Conservation (phyloP, 35 echinoderm and acorn worm genomes). For the Apostichopus californicus region DNA sequence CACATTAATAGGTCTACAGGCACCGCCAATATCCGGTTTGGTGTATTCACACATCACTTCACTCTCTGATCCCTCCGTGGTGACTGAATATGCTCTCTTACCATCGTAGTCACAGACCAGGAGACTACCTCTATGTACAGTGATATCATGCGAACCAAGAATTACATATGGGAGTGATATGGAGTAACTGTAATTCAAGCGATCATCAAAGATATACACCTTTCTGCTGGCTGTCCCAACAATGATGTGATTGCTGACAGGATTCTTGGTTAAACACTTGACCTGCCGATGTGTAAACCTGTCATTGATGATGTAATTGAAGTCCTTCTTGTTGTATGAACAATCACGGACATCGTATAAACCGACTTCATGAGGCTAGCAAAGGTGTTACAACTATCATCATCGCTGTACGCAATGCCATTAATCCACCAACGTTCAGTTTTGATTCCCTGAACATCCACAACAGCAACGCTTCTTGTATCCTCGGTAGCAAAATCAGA, state of each 20-base stretch:
- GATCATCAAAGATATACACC: conserved; percentile 31
- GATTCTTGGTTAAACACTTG: background rate
- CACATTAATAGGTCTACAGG: background rate
- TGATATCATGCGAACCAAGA: background rate
- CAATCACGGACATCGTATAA: background rate
- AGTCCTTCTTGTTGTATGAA: background rate
- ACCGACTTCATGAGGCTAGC: conserved; percentile 12
- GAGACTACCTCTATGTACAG: background rate
- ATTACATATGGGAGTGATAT: background rate
- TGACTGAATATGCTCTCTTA: background rate
- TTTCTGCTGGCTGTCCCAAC: conserved; percentile 8
- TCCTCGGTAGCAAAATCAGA: background rate
- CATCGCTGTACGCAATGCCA: background rate
- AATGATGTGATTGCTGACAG: conserved; percentile 3
- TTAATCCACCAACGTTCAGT: background rate
- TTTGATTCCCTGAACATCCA: background rate
- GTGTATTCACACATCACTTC: background rate
- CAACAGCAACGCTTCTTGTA: background rate
- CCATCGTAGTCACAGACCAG: conserved; percentile 8
- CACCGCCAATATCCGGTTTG: background rate
- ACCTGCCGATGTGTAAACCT: background rate
- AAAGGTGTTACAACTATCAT: background rate
- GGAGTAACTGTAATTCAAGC: background rate
- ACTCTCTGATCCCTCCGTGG: background rate
- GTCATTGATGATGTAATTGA: background rate